Base-by-base conservation (phyloP, 2,113 vertebrate genomes). In the Meles meles region DNA sequence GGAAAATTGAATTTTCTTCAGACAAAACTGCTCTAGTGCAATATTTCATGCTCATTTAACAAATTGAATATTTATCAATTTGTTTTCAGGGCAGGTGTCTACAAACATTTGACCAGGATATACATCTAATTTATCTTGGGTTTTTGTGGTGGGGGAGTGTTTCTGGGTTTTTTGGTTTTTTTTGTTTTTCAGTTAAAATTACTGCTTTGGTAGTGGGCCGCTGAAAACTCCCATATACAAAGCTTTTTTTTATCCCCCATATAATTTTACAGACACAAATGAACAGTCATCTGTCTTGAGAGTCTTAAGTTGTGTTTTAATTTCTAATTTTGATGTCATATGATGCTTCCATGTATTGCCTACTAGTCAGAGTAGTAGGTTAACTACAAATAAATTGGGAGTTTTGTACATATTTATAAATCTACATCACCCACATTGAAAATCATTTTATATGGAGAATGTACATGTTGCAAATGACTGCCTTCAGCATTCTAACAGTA, bases 1-100 rank as follows among this genome's bases (percentile, higher is more conserved):
- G 86, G 93, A 88, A 98, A 97, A 96, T 97, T 52, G 71, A 88
- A 57, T 97, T 98, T 97, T 99, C 97, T 98, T 98, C 72, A 98
- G 94, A 98, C 94, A 90, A 98, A 98, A 97, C 97, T 97, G 97
- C 98, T 98, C 98, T 99, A 99, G 99, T 99, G 99, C 99, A 99
- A 99, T 99, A 99, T 99, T 99, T 99, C 99, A 99, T 97, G 98
- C 98, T 99, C 97, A 96, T 96, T 98, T 98, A 99, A 99, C 99
- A 98, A 98, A 98, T 93, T 98, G 92, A 98, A 77, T 98, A 96
- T 98, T 98, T 98, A 98, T 34, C 96, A 93, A 27, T 98, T 97
- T 98, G 97, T 97, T 97, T 98, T 98, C 97, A 97, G 95, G 96
- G 97, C 96, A 96, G 89, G 86, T 74, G 1, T 88, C 97, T 96